These are phyloP conservation scores for Nothobranchius furzeri DNA, from an alignment of 2,113 vertebrate species.

Conservation along the genomic window DNA sequence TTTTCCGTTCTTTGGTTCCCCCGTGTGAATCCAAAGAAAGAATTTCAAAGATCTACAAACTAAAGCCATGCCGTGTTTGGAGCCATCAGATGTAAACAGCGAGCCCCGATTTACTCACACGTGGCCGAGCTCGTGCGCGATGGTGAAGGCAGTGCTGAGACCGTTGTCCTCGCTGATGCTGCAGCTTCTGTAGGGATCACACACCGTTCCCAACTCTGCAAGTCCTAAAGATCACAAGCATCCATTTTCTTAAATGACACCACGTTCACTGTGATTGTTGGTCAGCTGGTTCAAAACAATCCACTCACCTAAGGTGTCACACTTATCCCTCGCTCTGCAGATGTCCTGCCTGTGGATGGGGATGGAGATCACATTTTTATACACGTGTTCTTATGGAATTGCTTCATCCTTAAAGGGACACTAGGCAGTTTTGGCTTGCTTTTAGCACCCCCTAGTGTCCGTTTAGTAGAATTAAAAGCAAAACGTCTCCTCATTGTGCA, in stretches of 20 bases:
- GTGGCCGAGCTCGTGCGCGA: slow-evolving; percentile 97
- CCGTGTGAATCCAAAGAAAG: slow-evolving; percentile 30
- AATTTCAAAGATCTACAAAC: slow-evolving; percentile 7
- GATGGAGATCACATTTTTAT: slow-evolving; percentile 38
- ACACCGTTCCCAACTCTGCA: slow-evolving; percentile 95
- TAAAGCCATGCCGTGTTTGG: background rate
- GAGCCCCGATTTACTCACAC: slow-evolving; percentile 84
- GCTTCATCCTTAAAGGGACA: background rate
- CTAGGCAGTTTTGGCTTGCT: too few relatives aligned
- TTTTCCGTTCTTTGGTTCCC: slow-evolving; percentile 12
- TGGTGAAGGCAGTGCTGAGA: slow-evolving; percentile 96
- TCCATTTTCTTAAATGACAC: background rate
- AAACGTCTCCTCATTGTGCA: too few relatives aligned
- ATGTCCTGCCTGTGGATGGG: slow-evolving; percentile 91
- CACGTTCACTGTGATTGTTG: background rate
- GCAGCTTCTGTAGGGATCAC: slow-evolving; percentile 95
- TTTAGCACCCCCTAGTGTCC: too few relatives aligned
- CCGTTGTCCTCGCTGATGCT: slow-evolving; percentile 98
- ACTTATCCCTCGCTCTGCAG: slow-evolving; percentile 97
- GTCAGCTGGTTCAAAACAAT: background rate
- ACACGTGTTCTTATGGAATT: background rate
- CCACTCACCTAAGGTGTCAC: slow-evolving; percentile 94
- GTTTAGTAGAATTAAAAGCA: too few relatives aligned
- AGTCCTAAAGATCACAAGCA: slow-evolving; percentile 80
- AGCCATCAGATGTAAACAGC: slow-evolving; percentile 2